Percentiles rank a stretch among this genome's conserved stretches.
These are phyloP conservation scores for Myiozetetes cayanensis DNA, from an alignment of 2,113 vertebrate species.

Conservation along the genomic window DNA sequence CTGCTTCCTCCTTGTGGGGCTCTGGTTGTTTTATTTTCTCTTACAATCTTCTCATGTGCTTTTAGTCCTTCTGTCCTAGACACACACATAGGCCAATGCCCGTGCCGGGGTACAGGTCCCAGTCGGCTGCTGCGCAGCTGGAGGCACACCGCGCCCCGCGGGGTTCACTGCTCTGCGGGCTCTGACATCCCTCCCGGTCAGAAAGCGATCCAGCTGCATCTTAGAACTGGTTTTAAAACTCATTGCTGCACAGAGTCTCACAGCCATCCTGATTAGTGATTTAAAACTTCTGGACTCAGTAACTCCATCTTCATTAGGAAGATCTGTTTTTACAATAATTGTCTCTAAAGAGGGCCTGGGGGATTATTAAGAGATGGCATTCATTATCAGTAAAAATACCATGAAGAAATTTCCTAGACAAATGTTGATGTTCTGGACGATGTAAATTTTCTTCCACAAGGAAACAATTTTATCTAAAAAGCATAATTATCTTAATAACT, in stretches of 20 bases:
- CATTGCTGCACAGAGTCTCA: background rate
- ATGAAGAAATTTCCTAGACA: slow-evolving; percentile 5
- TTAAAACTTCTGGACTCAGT: slow-evolving; percentile 49
- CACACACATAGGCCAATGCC: fast-evolving
- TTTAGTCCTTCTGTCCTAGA: background rate
- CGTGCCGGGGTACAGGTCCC: fast-evolving
- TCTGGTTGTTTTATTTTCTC: background rate
- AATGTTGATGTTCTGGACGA: background rate
- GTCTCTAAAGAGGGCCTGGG: slow-evolving; percentile 37
- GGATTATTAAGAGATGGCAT: slow-evolving; percentile 41
- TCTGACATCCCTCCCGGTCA: background rate
- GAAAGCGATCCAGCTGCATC: background rate
- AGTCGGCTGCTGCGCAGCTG: background rate
- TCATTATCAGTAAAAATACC: slow-evolving; percentile 45
- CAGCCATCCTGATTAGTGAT: slow-evolving; percentile 21
- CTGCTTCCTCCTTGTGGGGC: background rate
- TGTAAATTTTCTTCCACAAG: background rate
- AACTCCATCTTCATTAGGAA: slow-evolving; percentile 54
- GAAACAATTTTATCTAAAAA: slow-evolving; percentile 42
- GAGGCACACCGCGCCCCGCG: fast-evolving
- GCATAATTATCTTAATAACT: slow-evolving; percentile 9
- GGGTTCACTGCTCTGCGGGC: fast-evolving
- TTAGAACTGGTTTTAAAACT: background rate
- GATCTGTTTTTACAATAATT: slow-evolving; percentile 47
- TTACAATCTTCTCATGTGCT: fast-evolving